Evolutionary conservation across 64 coral and sea anemone genomes (phyloP), one percentile per base, ranked within the genome.

Genomic region (Anthopleura sola): DNA sequence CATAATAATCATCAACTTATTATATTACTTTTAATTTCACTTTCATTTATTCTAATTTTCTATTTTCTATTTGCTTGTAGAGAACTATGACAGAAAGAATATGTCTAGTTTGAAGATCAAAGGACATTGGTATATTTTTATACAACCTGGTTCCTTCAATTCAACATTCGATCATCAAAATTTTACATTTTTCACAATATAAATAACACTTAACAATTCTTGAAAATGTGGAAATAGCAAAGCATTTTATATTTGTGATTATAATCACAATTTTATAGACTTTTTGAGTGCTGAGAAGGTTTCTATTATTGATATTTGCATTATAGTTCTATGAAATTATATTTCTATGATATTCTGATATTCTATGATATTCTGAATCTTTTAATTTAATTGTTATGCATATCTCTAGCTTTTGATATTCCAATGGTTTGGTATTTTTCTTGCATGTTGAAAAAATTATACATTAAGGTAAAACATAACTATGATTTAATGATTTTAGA

Each of bases 21-120:
- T n/a, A n/a, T n/a, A n/a, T n/a, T n/a, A n/a, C n/a, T n/a, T n/a
- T n/a, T n/a, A n/a, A 44, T 44, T 44, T 44, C 37, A 39, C 13
- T 40, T 51, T 14, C 11, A 48, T 37, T 29, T 54, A 9, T 5
- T 16, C 31, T 83, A 15, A 5, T 83, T 83, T 54, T 50, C 15
- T 5, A 5, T 55, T 48, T 38, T 83, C 40, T n/a, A n/a, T n/a
- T n/a, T n/a, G n/a, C n/a, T n/a, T n/a, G 16, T 50, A 83, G 80
- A 83, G n/a, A 83, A 83, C 47, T 26, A 48, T 83, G 80, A 83
- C 80, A 83, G 80, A 83, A 49, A 83, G 47, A 50, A 40, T 83
- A 50, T 83, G 80, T 50, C 75, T 40, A 68, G 28, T 29, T 77
- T 77, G 75, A 77, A 31, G 37, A 23, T 7, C 50, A 13, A 53